A percentile compares a stretch with the other conserved stretches of the same genome.
Conservation (phyloP, 1,140 invertebrate species). For the Diachasma alloeum region DNA sequence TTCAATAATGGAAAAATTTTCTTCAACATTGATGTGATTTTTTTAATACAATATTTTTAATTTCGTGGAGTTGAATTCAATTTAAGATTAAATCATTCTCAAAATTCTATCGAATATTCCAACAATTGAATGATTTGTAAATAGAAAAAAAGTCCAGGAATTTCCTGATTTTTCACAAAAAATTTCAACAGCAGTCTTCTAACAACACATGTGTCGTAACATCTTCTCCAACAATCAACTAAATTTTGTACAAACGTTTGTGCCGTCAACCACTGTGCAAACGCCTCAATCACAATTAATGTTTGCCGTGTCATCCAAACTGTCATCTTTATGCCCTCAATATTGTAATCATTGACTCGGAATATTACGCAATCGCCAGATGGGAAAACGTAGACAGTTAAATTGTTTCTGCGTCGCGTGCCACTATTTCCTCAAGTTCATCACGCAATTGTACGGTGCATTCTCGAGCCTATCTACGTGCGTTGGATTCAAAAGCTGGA, state of each 20-base stretch:
- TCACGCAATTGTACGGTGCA: conserved; percentile 7
- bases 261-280: no score
- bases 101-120: not conserved
- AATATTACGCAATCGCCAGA: not conserved
- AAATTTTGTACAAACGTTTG: not conserved
- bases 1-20: no score
- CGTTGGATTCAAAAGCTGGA: not conserved
- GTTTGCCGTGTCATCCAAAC: not conserved
- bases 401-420: not conserved
- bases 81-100: no score
- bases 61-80: no score
- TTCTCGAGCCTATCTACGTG: not conserved
- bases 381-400: not conserved
- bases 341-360: no score
- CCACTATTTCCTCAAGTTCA: not conserved
- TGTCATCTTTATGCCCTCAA: not conserved
- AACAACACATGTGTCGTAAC: not conserved
- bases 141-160: no score
- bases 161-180: no score
- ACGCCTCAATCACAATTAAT: not conserved
- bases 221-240: not conserved
- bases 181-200: no score
- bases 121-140: no score
- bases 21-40: no score
- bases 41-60: no score